Conservation (phyloP, 2,888 invertebrate species). For the Acronicta aceris region DNA sequence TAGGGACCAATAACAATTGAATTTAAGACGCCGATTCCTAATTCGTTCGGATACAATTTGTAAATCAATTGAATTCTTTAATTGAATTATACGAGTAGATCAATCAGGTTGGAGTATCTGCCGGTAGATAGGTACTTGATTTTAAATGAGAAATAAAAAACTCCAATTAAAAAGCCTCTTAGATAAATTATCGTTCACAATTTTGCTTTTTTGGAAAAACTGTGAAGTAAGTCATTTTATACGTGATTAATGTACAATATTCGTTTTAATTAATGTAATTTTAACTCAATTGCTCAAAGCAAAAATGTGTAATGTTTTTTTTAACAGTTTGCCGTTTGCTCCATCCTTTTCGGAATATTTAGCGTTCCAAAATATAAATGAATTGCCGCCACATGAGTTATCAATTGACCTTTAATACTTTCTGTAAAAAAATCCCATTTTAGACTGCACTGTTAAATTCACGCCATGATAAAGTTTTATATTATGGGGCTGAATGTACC, state of each 20-base stretch:
- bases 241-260: conserved; percentile 15
- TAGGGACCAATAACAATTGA: conserved; percentile 40
- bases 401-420: too few relatives aligned
- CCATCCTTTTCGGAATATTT: too few relatives aligned
- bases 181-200: conserved; percentile 44
- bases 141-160: conserved; percentile 61
- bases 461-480: conserved; percentile 1
- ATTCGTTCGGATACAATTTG: conserved; percentile 45
- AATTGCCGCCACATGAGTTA: too few relatives aligned
- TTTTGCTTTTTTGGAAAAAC: conserved; percentile 11
- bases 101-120: conserved; percentile 57
- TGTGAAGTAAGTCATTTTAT: background rate
- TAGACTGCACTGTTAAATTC: background rate
- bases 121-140: conserved; percentile 48
- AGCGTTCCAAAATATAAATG: too few relatives aligned
- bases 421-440: too few relatives aligned
- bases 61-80: conserved; percentile 56
- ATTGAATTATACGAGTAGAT: conserved; percentile 62
- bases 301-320: background rate
- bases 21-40: conserved; percentile 40
- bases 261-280: background rate
- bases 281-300: background rate
- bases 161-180: conserved; percentile 60
- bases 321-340: background rate
- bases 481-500: too few relatives aligned